Conservation (phyloP, 2,113 vertebrate genomes). For the Nesospiza acunhae region DNA sequence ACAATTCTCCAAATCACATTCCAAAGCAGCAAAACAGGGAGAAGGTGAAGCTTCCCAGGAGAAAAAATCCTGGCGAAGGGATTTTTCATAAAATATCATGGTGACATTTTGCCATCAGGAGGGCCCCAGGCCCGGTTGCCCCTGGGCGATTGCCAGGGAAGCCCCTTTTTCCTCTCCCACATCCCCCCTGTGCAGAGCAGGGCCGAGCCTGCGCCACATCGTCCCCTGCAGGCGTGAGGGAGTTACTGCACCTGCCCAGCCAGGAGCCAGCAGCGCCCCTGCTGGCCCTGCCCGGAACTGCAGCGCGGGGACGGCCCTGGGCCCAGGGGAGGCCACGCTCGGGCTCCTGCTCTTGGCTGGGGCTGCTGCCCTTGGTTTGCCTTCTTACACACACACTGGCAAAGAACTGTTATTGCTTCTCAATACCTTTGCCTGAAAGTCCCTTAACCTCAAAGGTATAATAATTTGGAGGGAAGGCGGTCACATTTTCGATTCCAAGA, state of each 20-base stretch:
- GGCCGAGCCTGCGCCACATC: background rate
- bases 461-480: background rate
- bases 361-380: too few relatives aligned
- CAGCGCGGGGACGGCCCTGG: background rate
- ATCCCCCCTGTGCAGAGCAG: too few relatives aligned
- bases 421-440: background rate
- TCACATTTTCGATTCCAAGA: background rate
- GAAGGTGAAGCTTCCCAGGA: too few relatives aligned
- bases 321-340: background rate
- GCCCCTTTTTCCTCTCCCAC: background rate
- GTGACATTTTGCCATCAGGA: fast-evolving
- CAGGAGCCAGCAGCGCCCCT: background rate
- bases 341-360: background rate
- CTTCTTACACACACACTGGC: background rate
- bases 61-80: too few relatives aligned
- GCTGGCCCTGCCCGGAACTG: background rate
- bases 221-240: background rate
- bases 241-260: background rate
- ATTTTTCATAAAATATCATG: too few relatives aligned
- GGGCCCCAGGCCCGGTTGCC: background rate
- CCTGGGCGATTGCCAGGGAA: background rate
- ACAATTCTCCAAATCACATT: too few relatives aligned
- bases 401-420: background rate
- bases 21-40: too few relatives aligned
- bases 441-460: background rate